A percentile compares a stretch with the other conserved stretches of the same genome.
These are phyloP conservation scores for Tragelaphus imberbis DNA, from an alignment of 2,113 vertebrate species.

Conservation along the genomic window DNA sequence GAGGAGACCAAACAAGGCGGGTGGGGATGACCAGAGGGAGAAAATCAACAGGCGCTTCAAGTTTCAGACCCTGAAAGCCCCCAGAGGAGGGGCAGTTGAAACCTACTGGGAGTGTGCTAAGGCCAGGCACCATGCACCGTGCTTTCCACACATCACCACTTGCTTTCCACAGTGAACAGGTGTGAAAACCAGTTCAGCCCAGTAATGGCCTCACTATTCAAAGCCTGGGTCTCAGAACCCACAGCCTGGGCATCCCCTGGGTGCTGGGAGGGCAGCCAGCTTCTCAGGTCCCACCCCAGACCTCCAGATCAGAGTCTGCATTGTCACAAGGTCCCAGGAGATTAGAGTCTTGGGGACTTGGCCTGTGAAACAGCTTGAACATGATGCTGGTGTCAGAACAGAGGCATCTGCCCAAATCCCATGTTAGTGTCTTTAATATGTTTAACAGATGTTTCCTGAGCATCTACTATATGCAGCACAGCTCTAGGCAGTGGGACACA, in stretches of 20 bases:
- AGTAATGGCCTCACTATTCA: not conserved
- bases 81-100: not conserved
- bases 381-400: not conserved
- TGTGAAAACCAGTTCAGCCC: not conserved
- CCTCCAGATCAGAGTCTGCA: not conserved
- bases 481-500: no score
- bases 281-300: not conserved
- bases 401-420: not conserved
- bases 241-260: not conserved
- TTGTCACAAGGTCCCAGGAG: not conserved
- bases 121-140: not conserved
- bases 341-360: fast-evolving
- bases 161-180: not conserved
- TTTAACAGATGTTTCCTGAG: not conserved
- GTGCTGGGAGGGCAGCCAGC: not conserved
- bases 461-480: not conserved
- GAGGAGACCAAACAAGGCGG: not conserved
- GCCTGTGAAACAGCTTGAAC: not conserved
- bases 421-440: not conserved
- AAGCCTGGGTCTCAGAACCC: not conserved
- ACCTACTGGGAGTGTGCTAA: not conserved
- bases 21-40: fast-evolving
- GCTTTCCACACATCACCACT: not conserved
- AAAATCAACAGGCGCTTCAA: not conserved
- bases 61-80: not conserved